Percentiles rank a stretch among this genome's conserved stretches.
Evolutionary conservation across 2,888 invertebrate species (phyloP).

Genomic region (Drosophila glabriapex): DNA sequence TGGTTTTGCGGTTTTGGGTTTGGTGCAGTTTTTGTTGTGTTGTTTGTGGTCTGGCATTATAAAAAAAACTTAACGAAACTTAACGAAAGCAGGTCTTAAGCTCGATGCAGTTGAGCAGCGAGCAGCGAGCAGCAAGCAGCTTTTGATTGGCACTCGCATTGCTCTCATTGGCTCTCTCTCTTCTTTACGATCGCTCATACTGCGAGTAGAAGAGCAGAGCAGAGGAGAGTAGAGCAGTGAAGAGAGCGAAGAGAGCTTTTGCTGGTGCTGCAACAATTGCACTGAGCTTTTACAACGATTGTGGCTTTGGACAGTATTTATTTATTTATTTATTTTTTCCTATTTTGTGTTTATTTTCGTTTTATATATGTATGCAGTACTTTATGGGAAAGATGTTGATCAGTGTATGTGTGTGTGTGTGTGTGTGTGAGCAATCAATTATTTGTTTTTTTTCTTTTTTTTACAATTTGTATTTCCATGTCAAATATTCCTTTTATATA

Average conservation of each 20-base stretch:
- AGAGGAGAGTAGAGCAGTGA: background rate
- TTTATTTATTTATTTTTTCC: slow-evolving; percentile 12
- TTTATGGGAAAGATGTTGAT: slow-evolving; percentile 11
- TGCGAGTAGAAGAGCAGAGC: background rate
- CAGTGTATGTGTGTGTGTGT: slow-evolving; percentile 19
- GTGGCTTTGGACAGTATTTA: slow-evolving; percentile 70
- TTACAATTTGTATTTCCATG: slow-evolving; percentile 48
- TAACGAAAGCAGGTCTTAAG: slow-evolving; percentile 59
- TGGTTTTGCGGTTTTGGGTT: slow-evolving; percentile 6
- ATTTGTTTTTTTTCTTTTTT: background rate
- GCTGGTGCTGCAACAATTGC: background rate
- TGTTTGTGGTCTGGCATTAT: slow-evolving; percentile 35
- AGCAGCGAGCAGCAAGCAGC: slow-evolving; percentile 1
- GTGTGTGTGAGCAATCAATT: slow-evolving; percentile 43
- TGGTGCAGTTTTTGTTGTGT: slow-evolving; percentile 26
- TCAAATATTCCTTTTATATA: slow-evolving; percentile 40
- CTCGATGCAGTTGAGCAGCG: slow-evolving; percentile 10
- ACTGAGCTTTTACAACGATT: slow-evolving; percentile 55
- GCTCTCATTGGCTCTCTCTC: background rate
- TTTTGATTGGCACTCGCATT: background rate
- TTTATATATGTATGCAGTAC: slow-evolving; percentile 1
- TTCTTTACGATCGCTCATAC: background rate
- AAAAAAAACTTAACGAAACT: slow-evolving; percentile 57
- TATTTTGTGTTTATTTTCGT: background rate
- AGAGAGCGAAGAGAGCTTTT: background rate